Evolutionary conservation across 2,797 vertebrate genomes (phyloP), one percentile per base, ranked within the genome.

Genomic region (Spheniscus humboldti): DNA sequence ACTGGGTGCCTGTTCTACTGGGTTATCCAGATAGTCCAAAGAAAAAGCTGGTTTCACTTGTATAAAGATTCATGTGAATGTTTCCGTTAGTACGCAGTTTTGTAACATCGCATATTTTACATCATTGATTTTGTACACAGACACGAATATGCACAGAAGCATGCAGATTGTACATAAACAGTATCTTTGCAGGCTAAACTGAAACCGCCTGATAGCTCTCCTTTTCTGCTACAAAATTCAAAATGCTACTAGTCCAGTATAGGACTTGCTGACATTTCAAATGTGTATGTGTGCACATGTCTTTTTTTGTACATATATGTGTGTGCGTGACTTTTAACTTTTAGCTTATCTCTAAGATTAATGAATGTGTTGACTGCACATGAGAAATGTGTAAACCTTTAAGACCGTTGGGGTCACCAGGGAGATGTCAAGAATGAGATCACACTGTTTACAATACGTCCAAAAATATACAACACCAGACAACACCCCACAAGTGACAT

Each of bases 281-380:
- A 68, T 30, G 16, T 35, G 27, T 41, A 10, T 4, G 5, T 16
- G 8, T 0, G 0, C 25, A 13, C 9, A 3, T 7, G 5, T 45
- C 4, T 17, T 43, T 67, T 91, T 74, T 62, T 31, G 43, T n/a
- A 31, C 10, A 8, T 0, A 2, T 7, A 3, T 27, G 16, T 37
- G 27, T 35, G 9, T 57, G 43, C 48, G 43, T 55, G 74, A 68
- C 59, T 94, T 86, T 28, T 28, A 80, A 69, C 55, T 89, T 87
- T 37, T 37, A 57, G 41, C 57, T 86, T 50, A 35, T 86, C 50
- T 64, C 47, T 64, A 80, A 92, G 79, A 71, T 73, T 86, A 82
- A 92, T 83, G 35, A 60, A 87, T 45, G 56, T 48, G 41, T 81
- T 93, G 76, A 78, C 59, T 68, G 78, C 57, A 81, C 45, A 27